Base-by-base conservation (phyloP, 2,888 invertebrate species). In the Xestia sexstrigata region DNA sequence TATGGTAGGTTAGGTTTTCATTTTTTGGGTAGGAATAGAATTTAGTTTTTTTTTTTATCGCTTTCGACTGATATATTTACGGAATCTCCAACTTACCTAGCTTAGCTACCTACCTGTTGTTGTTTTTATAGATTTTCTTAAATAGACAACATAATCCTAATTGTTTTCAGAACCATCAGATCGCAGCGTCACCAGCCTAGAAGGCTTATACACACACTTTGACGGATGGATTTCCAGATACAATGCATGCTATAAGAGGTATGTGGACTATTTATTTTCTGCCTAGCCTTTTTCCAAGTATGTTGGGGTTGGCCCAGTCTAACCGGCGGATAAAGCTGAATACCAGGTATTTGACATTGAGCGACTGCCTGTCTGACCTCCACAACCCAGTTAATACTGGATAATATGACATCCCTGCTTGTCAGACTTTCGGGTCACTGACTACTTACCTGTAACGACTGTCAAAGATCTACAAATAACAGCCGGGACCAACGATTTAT, bases 131-230 rank as follows among this genome's bases (percentile, higher is more conserved):
- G 35, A 35, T 35, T 35, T 35, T 35, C 35, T 35, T 35, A 35
- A 35, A 35, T 35, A 35, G 35, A 35, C 4, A 6, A 35, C 5
- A 35, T 35, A 62, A 62, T 35, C 4, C 15, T 35, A 11, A 13
- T 47, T 72, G 0, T 78, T 83, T 76, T 9, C 78, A 81, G 84
- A 79, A 6, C 65, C 63, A 8, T 63, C 83, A 74, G 55, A 47
- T 8, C 58, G 26, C 23, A 82, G 84, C 42, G 62, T 87, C 13
- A 84, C 86, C 47, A 90, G 92, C 23, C 88, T 93, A 8, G 90
- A 91, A n/a, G 89, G 88, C 5, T 82, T 91, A 9, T 91, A 90
- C 83, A 93, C 92, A 20, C 93, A 95, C 71, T 95, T 95, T 52
- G 94, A 95, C 63, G 84, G 85, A 11, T 95, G 95, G 94, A 69